Conservation (phyloP, 1,140 invertebrate species). For the Diuraphis noxia region DNA sequence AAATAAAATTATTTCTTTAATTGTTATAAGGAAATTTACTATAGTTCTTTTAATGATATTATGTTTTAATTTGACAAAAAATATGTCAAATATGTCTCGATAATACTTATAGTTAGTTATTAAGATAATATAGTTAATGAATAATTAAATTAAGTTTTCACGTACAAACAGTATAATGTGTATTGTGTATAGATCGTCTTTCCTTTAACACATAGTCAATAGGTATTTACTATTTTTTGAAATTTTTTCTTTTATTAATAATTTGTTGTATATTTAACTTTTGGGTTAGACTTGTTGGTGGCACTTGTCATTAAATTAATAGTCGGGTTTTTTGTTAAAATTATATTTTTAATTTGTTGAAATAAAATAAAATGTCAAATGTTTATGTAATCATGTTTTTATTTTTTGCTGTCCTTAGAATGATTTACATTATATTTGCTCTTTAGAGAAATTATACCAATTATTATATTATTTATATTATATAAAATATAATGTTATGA, state of each 20-base stretch:
- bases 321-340: conserved; percentile 30
- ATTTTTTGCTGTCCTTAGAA: neutral
- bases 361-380: conserved; percentile 30
- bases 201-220: conserved; percentile 36
- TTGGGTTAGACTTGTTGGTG: conserved; percentile 47
- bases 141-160: neutral
- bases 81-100: neutral
- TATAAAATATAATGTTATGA: neutral
- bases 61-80: neutral
- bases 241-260: neutral
- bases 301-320: conserved; percentile 28
- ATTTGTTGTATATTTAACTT: conserved; percentile 18
- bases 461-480: no score
- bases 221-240: conserved; percentile 34
- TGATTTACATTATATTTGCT: neutral
- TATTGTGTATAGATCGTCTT: conserved; percentile 1
- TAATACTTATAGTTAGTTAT: neutral
- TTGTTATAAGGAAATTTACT: neutral
- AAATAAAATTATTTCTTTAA: no score
- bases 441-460: neutral
- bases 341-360: conserved; percentile 41
- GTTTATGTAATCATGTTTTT: conserved; percentile 43
- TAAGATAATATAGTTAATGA: neutral
- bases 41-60: conserved; percentile 1
- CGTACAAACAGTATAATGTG: neutral